Conservation (phyloP, 2,888 invertebrate genomes). For the Pachycephus smyrnensis region DNA sequence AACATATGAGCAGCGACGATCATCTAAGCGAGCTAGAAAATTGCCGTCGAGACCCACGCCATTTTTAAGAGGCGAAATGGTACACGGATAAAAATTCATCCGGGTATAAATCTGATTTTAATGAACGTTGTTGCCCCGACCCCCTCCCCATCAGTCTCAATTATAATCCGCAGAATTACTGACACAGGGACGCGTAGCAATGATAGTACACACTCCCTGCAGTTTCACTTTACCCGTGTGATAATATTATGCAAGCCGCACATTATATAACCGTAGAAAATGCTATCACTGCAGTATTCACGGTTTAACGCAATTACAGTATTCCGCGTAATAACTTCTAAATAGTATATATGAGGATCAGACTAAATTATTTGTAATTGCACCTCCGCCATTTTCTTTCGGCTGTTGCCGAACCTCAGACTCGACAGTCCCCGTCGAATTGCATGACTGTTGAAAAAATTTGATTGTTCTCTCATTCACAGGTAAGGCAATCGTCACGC, state of each 20-base stretch:
- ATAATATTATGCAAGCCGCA: neutral
- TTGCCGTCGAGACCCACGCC: neutral
- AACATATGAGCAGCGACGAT: neutral
- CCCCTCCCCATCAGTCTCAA: constrained; percentile 25
- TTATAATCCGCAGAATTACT: constrained; percentile 42
- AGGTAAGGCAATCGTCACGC: neutral
- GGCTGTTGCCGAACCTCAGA: neutral
- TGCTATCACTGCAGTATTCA: neutral
- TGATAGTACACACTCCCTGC: constrained; percentile 32
- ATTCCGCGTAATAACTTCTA: neutral
- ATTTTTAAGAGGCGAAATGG: neutral
- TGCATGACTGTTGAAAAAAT: neutral
- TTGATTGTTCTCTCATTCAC: neutral
- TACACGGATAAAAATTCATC: constrained; percentile 30
- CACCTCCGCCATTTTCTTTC: neutral
- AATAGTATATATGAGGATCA: neutral
- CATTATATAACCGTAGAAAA: neutral
- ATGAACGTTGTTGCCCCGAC: constrained; percentile 40
- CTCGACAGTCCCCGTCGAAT: neutral
- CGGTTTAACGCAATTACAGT: neutral
- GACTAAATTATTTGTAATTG: neutral
- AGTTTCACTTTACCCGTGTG: neutral
- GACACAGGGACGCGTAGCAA: constrained; percentile 31
- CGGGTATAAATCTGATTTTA: constrained; percentile 47
- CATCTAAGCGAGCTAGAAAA: neutral